Percentiles rank a stretch among this genome's conserved stretches.
phyloP scores from a whole-genome alignment of 2,888 invertebrate species.

The Coelinius sp. region DNA sequence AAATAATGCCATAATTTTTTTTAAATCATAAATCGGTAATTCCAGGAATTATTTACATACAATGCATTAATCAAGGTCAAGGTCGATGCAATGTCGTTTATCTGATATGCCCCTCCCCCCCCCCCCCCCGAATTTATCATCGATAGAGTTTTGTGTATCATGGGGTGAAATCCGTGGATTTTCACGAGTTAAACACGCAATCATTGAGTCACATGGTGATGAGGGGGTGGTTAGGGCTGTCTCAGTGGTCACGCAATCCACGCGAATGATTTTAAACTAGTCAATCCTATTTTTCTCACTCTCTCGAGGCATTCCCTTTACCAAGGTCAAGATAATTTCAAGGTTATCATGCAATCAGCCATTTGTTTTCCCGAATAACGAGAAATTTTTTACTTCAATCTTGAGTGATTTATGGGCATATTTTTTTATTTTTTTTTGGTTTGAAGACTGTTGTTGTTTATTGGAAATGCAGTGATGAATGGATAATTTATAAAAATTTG shows the following conservation, averaged over 20 bases:
- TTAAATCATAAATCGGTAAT: not conserved
- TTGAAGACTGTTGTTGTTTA: too few species aligned
- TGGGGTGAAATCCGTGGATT: not conserved
- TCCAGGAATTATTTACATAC: not conserved
- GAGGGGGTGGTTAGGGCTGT: not conserved
- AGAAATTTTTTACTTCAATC: not conserved
- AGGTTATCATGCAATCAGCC: conserved; percentile 6
- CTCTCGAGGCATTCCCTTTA: conserved; percentile 35
- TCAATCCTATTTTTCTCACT: not conserved
- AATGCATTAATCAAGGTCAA: not conserved
- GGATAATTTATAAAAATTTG: too few species aligned
- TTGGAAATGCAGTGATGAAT: not conserved
- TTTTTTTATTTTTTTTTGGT: conserved; percentile 5
- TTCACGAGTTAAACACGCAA: not conserved
- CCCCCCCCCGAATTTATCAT: not conserved
- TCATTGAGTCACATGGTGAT: not conserved
- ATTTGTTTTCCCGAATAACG: conserved; percentile 27
- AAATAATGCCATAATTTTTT: too few species aligned
- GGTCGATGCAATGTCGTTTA: not conserved
- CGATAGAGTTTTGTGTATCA: not conserved
- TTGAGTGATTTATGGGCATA: not conserved
- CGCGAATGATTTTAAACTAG: not conserved
- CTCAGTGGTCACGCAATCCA: conserved; percentile 6
- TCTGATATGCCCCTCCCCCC: not conserved
- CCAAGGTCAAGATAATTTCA: conserved; percentile 23